phyloP scores from a whole-genome alignment of 2,888 invertebrate genomes.

The Harmothoe impar region DNA sequence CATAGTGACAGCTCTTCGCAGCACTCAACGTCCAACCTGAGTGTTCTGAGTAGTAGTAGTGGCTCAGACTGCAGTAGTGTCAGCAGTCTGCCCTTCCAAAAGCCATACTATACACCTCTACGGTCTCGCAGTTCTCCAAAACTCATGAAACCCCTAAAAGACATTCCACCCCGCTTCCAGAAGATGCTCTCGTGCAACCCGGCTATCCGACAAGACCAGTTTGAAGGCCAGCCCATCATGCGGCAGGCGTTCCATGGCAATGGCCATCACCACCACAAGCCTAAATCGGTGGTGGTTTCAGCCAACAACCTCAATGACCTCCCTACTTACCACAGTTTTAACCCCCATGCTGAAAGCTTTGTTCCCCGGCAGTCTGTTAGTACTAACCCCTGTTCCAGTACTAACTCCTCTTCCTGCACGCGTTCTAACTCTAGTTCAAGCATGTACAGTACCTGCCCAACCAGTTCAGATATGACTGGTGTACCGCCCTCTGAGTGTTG shows the following conservation, averaged over 20 bases:
- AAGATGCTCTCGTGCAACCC: constrained; percentile 62
- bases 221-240: constrained; percentile 63
- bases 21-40: constrained; percentile 61
- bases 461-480: no score
- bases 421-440: neutral
- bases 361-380: constrained; percentile 1
- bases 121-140: constrained; percentile 12
- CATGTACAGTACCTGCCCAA: neutral
- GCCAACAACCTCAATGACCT: constrained; percentile 14
- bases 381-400: neutral
- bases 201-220: constrained; percentile 56
- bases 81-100: neutral
- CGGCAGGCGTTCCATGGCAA: constrained; percentile 32
- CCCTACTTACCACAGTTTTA: constrained; percentile 24
- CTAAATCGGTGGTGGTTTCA: constrained; percentile 37
- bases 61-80: constrained; percentile 25
- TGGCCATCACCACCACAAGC: neutral
- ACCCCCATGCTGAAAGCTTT: constrained; percentile 57
- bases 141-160: constrained; percentile 60
- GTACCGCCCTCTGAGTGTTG: neutral
- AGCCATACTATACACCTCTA: neutral
- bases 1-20: constrained; percentile 65
- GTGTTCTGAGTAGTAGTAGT: neutral
- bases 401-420: neutral
- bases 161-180: constrained; percentile 65